Evolutionary conservation across 2,888 invertebrate genomes (phyloP), one percentile per base, ranked within the genome.

Genomic region (Aplocera efformata): DNA sequence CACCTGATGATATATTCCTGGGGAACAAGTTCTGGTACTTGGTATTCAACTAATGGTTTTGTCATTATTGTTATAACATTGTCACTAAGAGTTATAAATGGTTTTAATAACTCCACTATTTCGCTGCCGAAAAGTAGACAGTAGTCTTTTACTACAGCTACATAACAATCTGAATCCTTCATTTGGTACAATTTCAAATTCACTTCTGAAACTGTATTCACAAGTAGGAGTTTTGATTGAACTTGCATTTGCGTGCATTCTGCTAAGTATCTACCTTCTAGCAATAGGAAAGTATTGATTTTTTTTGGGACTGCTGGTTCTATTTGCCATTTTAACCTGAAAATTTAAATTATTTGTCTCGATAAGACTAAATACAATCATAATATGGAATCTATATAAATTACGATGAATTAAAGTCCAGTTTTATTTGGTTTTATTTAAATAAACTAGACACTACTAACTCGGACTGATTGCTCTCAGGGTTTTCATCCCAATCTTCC

Each of bases 401-500:
- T n/a, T 17, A 17, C 5, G 13, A 17, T 17, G n/a, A 17, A 17
- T 17, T 17, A 3, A 17, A 3, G 13, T 17, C 2, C 5, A 17
- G 2, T 3, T 17, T 3, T 17, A 3, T 17, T 17, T 17, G 8
- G 8, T 23, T 5, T 13, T 4, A 6, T 22, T 13, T 22, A 25
- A 10, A 39, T 7, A 9, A 22, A 13, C 11, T 8, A 11, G 13
- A 32, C 10, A 22, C 2, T 17, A 51, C 59, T 55, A 55, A 79
- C 80, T 62, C 55, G 17, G 58, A 25, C 37, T 42, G 40, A 47
- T 55, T 50, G 8, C 50, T 53, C 29, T 62, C 61, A 28, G 50
- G 43, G 38, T 50, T 51, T 39, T 82, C 85, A 59, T 86, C 86
- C 88, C 88, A 86, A 49, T 88, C 88, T 70, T 86, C 88, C 79